A percentile compares a stretch with the other conserved stretches of the same genome.
Evolutionary conservation across 2,888 invertebrate genomes (phyloP).

Genomic region (Protodeltote pygarga): DNA sequence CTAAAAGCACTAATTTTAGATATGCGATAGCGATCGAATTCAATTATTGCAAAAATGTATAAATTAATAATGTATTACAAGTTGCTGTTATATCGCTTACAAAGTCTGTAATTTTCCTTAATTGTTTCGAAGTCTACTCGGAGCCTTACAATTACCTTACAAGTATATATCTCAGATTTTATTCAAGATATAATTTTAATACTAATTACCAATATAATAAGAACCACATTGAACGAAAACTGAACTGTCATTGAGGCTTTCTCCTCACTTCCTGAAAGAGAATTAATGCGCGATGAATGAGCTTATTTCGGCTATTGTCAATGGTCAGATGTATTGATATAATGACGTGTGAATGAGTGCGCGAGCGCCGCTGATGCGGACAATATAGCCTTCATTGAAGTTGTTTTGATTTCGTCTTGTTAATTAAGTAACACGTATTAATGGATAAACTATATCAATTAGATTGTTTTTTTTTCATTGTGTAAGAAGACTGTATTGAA

Average conservation of each 20-base stretch:
- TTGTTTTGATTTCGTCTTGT: constrained; percentile 21
- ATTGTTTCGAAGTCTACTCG: constrained; percentile 30
- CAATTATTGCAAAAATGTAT: constrained; percentile 8
- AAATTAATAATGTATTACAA: constrained; percentile 26
- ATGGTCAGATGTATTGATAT: constrained; percentile 16
- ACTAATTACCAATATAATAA: constrained; percentile 35
- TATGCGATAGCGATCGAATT: constrained; percentile 1
- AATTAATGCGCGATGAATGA: constrained; percentile 43
- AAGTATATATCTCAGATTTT: constrained; percentile 37
- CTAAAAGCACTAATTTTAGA: too few species aligned
- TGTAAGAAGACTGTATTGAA: too few species aligned
- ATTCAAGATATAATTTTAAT: constrained; percentile 31
- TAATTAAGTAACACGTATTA: constrained; percentile 27
- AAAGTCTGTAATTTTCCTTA: constrained; percentile 30
- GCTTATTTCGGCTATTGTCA: constrained; percentile 45
- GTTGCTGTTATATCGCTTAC: constrained; percentile 18
- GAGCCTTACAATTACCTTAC: constrained; percentile 17
- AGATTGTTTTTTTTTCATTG: too few species aligned
- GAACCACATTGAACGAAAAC: constrained; percentile 20
- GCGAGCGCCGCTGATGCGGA: constrained; percentile 3
- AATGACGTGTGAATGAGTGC: constrained; percentile 10
- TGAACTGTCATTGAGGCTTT: constrained; percentile 37
- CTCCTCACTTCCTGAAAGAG: constrained; percentile 44
- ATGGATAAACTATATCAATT: too few species aligned
- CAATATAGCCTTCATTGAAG: constrained; percentile 16